Evolutionary conservation across 2,888 invertebrate species (phyloP).

Genomic region (Pecten maximus): DNA sequence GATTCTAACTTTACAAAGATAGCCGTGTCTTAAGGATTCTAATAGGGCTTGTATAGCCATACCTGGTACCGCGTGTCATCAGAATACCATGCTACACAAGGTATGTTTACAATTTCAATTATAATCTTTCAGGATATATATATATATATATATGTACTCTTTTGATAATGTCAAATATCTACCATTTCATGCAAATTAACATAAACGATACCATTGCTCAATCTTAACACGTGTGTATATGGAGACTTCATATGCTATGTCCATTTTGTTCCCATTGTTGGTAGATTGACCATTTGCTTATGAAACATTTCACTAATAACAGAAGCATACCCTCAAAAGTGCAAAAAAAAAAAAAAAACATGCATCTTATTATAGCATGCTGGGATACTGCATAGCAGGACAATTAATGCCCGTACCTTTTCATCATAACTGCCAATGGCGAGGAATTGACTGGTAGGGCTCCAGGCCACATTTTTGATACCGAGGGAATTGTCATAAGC

Average conservation of each 20-base stretch:
- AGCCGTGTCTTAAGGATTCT: no score
- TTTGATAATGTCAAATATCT: no score
- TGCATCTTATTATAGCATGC: no score
- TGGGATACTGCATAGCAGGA: neutral
- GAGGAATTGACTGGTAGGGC: slow-evolving; percentile 82
- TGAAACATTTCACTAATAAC: neutral
- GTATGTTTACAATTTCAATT: neutral
- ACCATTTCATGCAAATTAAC: no score
- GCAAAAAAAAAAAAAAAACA: no score
- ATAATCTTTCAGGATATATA: no score
- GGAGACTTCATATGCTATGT: neutral
- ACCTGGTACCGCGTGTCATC: neutral
- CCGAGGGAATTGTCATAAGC: slow-evolving; percentile 82
- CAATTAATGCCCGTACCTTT: slow-evolving; percentile 74
- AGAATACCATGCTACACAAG: neutral
- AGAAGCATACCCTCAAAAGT: no score
- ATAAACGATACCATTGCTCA: neutral
- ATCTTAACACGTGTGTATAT: neutral
- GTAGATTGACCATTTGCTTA: neutral
- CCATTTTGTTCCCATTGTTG: no score
- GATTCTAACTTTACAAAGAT: no score
- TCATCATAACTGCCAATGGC: slow-evolving; percentile 83
- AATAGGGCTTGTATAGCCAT: neutral
- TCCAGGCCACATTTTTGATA: slow-evolving; percentile 81
- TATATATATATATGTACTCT: no score